A percentile compares a stretch with the other conserved stretches of the same genome.
Evolutionary conservation across 2,888 invertebrate genomes (phyloP).

Genomic region (Petrophora chlorosata): DNA sequence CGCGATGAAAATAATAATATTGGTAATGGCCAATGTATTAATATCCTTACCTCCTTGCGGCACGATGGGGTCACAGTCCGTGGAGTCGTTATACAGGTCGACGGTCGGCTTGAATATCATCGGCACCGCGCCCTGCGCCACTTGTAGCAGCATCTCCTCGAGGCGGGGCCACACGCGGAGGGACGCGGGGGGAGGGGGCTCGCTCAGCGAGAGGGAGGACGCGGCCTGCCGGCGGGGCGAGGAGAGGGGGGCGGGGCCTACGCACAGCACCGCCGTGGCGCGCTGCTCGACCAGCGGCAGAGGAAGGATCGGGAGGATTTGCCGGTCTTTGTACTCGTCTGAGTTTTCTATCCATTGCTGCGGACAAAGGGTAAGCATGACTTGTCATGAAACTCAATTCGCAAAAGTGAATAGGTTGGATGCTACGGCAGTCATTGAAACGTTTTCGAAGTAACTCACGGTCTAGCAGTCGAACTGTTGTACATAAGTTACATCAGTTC

Average conservation of each 20-base stretch:
- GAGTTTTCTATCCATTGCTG: conserved; percentile 78
- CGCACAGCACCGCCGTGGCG: conserved; percentile 88
- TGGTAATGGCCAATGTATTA: background rate
- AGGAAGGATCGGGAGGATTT: conserved; percentile 86
- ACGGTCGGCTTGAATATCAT: conserved; percentile 91
- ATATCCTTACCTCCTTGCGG: conserved; percentile 86
- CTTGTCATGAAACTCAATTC: too few species aligned
- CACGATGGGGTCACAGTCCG: conserved; percentile 87
- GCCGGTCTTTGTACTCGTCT: conserved; percentile 56
- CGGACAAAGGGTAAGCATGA: too few species aligned
- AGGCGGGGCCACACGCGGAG: conserved; percentile 86
- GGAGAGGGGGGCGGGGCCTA: conserved; percentile 82
- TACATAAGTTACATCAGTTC: too few species aligned
- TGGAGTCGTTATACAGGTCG: conserved; percentile 87
- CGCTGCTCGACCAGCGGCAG: conserved; percentile 89
- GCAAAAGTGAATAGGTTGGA: too few species aligned
- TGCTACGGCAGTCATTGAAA: too few species aligned
- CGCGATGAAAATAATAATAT: background rate
- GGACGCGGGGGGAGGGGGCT: conserved; percentile 41
- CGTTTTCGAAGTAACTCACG: too few species aligned
- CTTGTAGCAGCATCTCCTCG: conserved; percentile 90
- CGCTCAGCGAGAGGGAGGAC: conserved; percentile 73
- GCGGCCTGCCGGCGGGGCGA: conserved; percentile 83
- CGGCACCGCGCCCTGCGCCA: conserved; percentile 86
- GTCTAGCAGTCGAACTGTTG: too few species aligned